Percentiles rank a stretch among this genome's conserved stretches.
Conservation (phyloP, 2,113 vertebrate genomes). For the Eolophus roseicapilla region DNA sequence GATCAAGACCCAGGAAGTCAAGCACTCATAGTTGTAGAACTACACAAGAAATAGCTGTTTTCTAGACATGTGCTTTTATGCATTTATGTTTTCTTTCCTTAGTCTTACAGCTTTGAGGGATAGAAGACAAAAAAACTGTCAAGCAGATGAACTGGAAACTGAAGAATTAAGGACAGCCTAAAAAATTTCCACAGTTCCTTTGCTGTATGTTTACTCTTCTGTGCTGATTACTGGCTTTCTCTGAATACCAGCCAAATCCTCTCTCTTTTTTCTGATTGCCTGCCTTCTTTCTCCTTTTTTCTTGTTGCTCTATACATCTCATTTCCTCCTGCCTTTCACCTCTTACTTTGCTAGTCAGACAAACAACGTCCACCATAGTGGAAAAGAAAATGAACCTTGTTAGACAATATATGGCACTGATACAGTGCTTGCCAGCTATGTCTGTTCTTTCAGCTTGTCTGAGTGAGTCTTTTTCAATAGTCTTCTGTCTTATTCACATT, state of each 20-base stretch:
- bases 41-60: not conserved
- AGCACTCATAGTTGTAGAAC: not conserved
- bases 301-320: not conserved
- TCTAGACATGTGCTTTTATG: not conserved
- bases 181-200: not conserved
- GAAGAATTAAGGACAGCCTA: not conserved
- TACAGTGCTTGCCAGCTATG: not conserved
- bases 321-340: not conserved
- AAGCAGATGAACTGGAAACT: not conserved
- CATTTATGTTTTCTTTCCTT: not conserved
- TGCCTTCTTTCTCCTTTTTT: not conserved
- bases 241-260: not conserved
- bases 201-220: not conserved
- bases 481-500: conserved; percentile 40
- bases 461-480: not conserved
- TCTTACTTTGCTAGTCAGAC: not conserved
- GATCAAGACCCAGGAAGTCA: not conserved
- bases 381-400: not conserved
- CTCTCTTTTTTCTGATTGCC: not conserved
- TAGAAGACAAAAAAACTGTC: not conserved
- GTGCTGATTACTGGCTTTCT: not conserved
- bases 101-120: not conserved
- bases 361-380: not conserved
- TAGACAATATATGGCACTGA: conserved; percentile 23
- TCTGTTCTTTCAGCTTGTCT: conserved; percentile 16